Evolutionary conservation across 2,797 vertebrate genomes (phyloP).

Genomic region (Leuciscus waleckii): DNA sequence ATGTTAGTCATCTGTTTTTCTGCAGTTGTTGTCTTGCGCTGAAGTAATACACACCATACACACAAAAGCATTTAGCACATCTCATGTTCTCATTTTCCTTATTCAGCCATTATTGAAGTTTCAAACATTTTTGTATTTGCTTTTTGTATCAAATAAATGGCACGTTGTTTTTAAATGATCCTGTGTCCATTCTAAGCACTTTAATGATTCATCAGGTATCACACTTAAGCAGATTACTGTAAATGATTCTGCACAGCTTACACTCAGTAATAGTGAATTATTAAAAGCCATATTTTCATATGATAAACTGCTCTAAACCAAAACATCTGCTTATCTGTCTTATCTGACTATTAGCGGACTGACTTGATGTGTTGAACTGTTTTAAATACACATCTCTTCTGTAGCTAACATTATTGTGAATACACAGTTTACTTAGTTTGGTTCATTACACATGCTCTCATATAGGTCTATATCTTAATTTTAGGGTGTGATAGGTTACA

Average conservation of each 20-base stretch:
- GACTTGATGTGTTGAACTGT: neutral
- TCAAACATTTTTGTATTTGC: constrained; percentile 50
- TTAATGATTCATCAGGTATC: constrained; percentile 50
- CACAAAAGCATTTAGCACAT: neutral
- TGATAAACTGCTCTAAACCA: constrained; percentile 44
- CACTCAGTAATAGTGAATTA: constrained; percentile 46
- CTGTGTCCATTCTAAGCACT: constrained; percentile 45
- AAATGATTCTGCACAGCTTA: constrained; percentile 51
- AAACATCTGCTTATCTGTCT: constrained; percentile 52
- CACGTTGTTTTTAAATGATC: constrained; percentile 41
- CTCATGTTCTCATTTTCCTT: neutral
- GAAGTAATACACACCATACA: neutral
- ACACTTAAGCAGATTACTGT: constrained; percentile 59
- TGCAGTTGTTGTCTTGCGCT: constrained; percentile 17
- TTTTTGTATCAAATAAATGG: constrained; percentile 52
- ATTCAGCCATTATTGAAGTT: constrained; percentile 29
- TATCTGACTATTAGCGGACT: constrained; percentile 12
- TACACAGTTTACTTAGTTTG: neutral
- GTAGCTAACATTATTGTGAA: constrained; percentile 19
- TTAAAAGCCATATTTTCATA: constrained; percentile 57
- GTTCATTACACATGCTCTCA: constrained; percentile 53
- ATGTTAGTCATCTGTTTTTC: constrained; percentile 14
- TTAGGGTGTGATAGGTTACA: neutral
- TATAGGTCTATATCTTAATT: constrained; percentile 38
- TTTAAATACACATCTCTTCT: constrained; percentile 32